Evolutionary conservation across 2,797 vertebrate genomes (phyloP), one percentile per base, ranked within the genome.

Genomic region (Ctenochaetus hawaiiensis): DNA sequence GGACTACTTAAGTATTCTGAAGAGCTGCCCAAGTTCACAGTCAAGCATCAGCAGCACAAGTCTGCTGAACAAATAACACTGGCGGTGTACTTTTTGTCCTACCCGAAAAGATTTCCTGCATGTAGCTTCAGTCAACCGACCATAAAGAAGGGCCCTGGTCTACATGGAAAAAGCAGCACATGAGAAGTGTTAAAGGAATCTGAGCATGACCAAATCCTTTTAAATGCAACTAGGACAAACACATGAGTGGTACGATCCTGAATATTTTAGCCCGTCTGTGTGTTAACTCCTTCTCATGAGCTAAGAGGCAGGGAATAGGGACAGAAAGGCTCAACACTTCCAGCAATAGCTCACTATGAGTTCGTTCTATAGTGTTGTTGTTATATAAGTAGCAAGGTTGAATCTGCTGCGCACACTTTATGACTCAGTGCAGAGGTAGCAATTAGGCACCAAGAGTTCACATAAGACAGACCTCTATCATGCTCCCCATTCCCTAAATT

Each of bases 211-310:
- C 72, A 67, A 70, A 84, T 80, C 70, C 60, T 82, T 87, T 83
- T 66, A 85, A 77, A 76, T 82, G 73, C 76, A 91, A 78, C 80
- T 78, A 67, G 71, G 87, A 89, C 83, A 87, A 88, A 92, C 62
- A 80, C 82, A 75, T 14, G n/a, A 81, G 63, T 72, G 67, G 47
- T 75, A 44, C 72, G 53, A 41, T 77, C 52, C 77, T 88, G 69
- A 90, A 87, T 92, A 87, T 87, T 90, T 93, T 60, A 85, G 73
- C 34, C 65, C 22, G 60, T 58, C 58, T 74, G 39, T 66, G 67
- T 48, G 58, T 49, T 69, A 81, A 75, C 58, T 72, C 51, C 66
- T 66, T 74, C 70, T 77, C 53, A 80, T 26, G 62, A 85, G 75
- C 68, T 78, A 79, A 87, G 56, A 79, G 66, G 47, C 10, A 64